Conservation (phyloP, 2,888 invertebrate genomes). For the Cosmopolites sordidus region DNA sequence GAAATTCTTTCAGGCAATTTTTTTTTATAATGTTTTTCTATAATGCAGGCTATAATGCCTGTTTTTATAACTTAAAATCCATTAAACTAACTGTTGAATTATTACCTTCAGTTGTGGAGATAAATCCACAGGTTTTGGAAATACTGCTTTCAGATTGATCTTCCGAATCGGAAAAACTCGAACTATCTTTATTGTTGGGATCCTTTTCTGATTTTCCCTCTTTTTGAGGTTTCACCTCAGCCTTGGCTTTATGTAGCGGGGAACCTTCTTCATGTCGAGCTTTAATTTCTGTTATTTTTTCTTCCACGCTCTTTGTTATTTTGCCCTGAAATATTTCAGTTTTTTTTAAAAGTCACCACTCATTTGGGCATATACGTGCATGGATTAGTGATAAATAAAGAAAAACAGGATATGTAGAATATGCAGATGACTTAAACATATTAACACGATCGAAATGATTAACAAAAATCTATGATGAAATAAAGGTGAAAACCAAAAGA, state of each 20-base stretch:
- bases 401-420: too few relatives aligned
- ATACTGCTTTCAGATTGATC: constrained; percentile 50
- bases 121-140: constrained; percentile 45
- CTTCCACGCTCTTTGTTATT: constrained; percentile 73
- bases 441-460: too few relatives aligned
- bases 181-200: constrained; percentile 49
- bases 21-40: too few relatives aligned
- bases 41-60: too few relatives aligned
- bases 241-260: constrained; percentile 41
- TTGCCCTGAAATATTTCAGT: constrained; percentile 50
- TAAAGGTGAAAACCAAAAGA: too few relatives aligned
- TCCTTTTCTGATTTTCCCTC: constrained; percentile 13
- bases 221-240: constrained; percentile 27
- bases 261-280: constrained; percentile 41
- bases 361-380: too few relatives aligned
- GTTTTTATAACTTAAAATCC: not conserved
- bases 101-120: constrained; percentile 47
- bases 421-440: too few relatives aligned
- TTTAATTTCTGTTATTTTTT: constrained; percentile 67
- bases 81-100: too few relatives aligned
- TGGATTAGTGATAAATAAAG: too few relatives aligned
- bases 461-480: too few relatives aligned
- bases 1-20: too few relatives aligned
- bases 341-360: not conserved
- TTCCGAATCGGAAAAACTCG: constrained; percentile 63